Base-by-base conservation (phyloP, 64 coral and sea anemone species). In the Stichodactyla mertensii region DNA sequence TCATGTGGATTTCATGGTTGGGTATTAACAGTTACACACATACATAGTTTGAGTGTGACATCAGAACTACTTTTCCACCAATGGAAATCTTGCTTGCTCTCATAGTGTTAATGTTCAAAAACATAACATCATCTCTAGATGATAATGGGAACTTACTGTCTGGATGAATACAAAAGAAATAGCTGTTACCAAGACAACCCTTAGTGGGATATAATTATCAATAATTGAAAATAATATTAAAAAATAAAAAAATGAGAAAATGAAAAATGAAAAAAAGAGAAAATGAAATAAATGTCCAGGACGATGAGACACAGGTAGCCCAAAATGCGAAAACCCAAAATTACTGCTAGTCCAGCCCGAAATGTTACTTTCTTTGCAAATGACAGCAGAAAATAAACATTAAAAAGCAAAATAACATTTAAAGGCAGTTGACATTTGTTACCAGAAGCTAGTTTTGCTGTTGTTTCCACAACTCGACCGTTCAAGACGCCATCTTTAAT, bases 71-170 rank as follows among this genome's bases (percentile, higher is more conserved):
- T 64, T 83, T 89, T 64, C 64, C 67, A 77, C 94, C 94, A 85
- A 96, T 87, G n/a, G 83, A 80, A 6, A 96, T 61, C 26, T 86
- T 64, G 12, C 87, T 87, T n/a, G 71, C 86, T 71, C 55, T 96
- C 94, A 96, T 96, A 0, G 91, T 90, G 45, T 89, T 87, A 23
- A 87, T 66, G 19, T 93, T 96, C 15, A 96, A 71, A 52, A 96
- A 88, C 51, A 96, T 19, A 20, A 79, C 52, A 58, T 96, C 91
- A 78, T 82, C 83, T 78, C 88, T 89, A 10, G 94, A 90, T 1
- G 91, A 60, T 12, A 86, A 52, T 54, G 91, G 88, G 6, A 96
- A 71, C 28, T 96, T 96, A 55, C 91, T 92, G 20, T 90, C 91
- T 93, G 91, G 61, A 87, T 67, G 45, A 55, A 10, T 80, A 54